These are phyloP conservation scores for Drosophila gunungcola DNA, from an alignment of 1,140 invertebrate species.

Conservation along the genomic window DNA sequence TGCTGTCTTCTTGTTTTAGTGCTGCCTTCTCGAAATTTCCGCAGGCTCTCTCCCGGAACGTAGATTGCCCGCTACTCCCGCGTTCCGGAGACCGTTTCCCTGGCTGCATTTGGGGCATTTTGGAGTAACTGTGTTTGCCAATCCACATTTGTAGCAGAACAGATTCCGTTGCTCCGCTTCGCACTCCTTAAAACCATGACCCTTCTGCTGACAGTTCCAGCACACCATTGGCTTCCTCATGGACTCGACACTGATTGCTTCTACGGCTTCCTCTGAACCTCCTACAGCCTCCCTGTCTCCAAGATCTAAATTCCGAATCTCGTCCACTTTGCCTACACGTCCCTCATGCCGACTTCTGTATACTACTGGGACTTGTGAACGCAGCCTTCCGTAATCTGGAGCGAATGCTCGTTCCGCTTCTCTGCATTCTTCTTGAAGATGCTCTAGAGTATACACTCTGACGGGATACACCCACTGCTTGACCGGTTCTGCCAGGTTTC, in stretches of 20 bases:
- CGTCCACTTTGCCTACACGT: background rate
- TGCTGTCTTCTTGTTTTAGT: background rate
- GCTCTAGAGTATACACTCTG: background rate
- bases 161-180: too few relatives aligned
- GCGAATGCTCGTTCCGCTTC: background rate
- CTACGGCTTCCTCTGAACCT: too few relatives aligned
- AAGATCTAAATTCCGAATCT: background rate
- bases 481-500: background rate
- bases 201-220: background rate
- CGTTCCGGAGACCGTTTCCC: conserved; percentile 2
- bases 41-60: background rate
- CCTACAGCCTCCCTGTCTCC: background rate
- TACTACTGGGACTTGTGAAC: too few relatives aligned
- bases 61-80: background rate
- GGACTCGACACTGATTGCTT: background rate
- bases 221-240: background rate
- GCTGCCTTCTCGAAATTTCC: background rate
- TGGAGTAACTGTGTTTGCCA: background rate
- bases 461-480: background rate
- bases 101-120: background rate
- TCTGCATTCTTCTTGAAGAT: background rate
- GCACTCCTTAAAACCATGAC: background rate
- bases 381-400: background rate
- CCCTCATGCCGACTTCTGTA: background rate
- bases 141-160: background rate